These are phyloP conservation scores for Penaeus monodon DNA, from an alignment of 2,888 invertebrate genomes.

Conservation along the genomic window DNA sequence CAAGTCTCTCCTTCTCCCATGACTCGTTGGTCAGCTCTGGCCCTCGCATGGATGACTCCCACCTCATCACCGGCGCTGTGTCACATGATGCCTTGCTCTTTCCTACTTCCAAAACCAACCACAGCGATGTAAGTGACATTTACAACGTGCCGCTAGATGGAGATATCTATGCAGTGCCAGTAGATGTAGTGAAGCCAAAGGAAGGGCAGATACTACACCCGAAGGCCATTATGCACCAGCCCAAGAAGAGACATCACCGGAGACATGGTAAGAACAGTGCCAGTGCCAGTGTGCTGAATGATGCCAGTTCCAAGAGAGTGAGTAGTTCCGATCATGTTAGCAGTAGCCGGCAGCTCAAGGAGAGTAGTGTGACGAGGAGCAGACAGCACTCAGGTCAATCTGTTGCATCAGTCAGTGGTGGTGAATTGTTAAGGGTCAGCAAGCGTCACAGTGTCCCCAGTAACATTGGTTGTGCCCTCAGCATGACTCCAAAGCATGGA, in stretches of 20 bases:
- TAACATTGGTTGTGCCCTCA: slow-evolving; percentile 56
- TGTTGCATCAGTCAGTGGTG: slow-evolving; percentile 38
- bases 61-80: slow-evolving; percentile 89
- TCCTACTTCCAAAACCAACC: slow-evolving; percentile 76
- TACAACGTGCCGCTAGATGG: slow-evolving; percentile 91
- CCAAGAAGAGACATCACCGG: slow-evolving; percentile 58
- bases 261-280: slow-evolving; percentile 54
- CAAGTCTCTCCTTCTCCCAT: slow-evolving; percentile 85
- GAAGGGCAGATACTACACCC: slow-evolving; percentile 65
- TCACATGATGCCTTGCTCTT: slow-evolving; percentile 81
- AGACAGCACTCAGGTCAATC: slow-evolving; percentile 54
- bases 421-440: slow-evolving; percentile 49
- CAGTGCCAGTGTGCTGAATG: slow-evolving; percentile 37
- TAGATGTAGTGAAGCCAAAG: slow-evolving; percentile 80
- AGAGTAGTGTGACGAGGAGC: slow-evolving; percentile 47
- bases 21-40: slow-evolving; percentile 81
- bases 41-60: slow-evolving; percentile 84
- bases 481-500: slow-evolving; percentile 55
- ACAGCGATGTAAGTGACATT: slow-evolving; percentile 78
- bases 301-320: slow-evolving; percentile 44
- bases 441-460: slow-evolving; percentile 57
- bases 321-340: slow-evolving; percentile 38
- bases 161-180: slow-evolving; percentile 87
- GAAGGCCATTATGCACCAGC: slow-evolving; percentile 61
- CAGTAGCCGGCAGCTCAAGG: slow-evolving; percentile 41